Conservation (phyloP, 2,888 invertebrate genomes). For the Hirtodrosophila duncani region DNA sequence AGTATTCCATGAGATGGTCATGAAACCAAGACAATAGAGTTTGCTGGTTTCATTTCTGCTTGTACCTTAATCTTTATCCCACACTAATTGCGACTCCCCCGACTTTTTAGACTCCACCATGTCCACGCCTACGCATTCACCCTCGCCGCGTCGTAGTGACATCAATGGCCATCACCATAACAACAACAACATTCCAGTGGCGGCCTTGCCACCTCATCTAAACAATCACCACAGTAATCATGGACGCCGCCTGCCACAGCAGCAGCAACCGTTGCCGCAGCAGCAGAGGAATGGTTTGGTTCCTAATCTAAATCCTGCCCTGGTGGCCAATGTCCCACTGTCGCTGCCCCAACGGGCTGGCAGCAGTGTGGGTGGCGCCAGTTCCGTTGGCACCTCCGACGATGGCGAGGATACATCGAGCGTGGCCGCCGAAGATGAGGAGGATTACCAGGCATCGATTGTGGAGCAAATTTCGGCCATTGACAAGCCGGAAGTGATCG, state of each 20-base stretch:
- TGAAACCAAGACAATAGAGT: conserved; percentile 9
- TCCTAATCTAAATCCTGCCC: conserved; percentile 17
- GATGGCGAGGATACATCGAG: conserved; percentile 88
- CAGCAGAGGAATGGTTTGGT: no score
- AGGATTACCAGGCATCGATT: conserved; percentile 84
- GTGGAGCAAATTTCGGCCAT: conserved; percentile 86
- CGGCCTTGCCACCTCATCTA: conserved; percentile 39
- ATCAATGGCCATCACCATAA: conserved; percentile 79
- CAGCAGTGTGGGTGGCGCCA: conserved; percentile 78
- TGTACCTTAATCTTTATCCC: background rate
- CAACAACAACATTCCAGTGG: conserved; percentile 53
- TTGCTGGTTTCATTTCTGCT: background rate
- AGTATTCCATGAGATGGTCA: conserved; percentile 46
- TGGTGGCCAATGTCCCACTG: background rate
- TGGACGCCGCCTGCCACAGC: conserved; percentile 46
- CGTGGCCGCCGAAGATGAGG: conserved; percentile 85
- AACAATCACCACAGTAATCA: conserved; percentile 43
- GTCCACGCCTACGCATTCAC: conserved; percentile 81
- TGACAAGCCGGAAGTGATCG: conserved; percentile 88
- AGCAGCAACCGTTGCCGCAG: conserved; percentile 29
- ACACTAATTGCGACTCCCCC: background rate
- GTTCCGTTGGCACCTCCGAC: conserved; percentile 84
- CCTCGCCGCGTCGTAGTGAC: conserved; percentile 85
- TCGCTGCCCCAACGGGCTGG: conserved; percentile 33
- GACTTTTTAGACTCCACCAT: conserved; percentile 69